Conservation (phyloP, 2,797 vertebrate genomes). For the Buceros bicornis region DNA sequence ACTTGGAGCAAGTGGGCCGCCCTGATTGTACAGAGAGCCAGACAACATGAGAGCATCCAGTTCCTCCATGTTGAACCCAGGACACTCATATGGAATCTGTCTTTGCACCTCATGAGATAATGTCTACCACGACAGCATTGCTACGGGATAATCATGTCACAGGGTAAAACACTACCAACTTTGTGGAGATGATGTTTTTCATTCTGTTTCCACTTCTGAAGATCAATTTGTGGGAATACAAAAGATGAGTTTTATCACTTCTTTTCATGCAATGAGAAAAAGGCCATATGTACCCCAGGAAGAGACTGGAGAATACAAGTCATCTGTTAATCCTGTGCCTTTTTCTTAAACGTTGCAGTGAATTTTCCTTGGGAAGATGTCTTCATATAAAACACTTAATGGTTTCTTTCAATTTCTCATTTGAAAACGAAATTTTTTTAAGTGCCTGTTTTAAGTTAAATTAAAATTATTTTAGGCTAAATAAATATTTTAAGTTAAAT, state of each 20-base stretch:
- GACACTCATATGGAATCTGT: background rate
- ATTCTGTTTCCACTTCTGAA: background rate
- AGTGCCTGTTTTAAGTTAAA: background rate
- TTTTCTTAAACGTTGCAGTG: background rate
- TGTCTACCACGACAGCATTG: background rate
- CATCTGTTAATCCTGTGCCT: fast-evolving
- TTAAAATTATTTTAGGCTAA: background rate
- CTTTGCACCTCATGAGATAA: background rate
- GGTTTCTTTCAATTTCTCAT: background rate
- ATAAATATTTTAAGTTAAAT: background rate
- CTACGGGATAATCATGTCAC: background rate
- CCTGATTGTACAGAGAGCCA: too few relatives aligned
- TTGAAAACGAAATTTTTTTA: background rate
- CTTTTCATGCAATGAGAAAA: background rate
- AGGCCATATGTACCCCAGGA: background rate
- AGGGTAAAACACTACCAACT: background rate
- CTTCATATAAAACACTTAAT: background rate
- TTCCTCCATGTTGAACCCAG: too few relatives aligned
- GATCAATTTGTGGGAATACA: background rate
- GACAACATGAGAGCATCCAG: too few relatives aligned
- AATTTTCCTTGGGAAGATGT: background rate
- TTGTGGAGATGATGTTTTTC: background rate
- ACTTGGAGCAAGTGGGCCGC: too few relatives aligned
- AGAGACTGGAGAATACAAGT: background rate
- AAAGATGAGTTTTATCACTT: background rate